A percentile compares a stretch with the other conserved stretches of the same genome.
phyloP scores from a whole-genome alignment of 2,797 vertebrate species.

The Zenarchopterus dispar region DNA sequence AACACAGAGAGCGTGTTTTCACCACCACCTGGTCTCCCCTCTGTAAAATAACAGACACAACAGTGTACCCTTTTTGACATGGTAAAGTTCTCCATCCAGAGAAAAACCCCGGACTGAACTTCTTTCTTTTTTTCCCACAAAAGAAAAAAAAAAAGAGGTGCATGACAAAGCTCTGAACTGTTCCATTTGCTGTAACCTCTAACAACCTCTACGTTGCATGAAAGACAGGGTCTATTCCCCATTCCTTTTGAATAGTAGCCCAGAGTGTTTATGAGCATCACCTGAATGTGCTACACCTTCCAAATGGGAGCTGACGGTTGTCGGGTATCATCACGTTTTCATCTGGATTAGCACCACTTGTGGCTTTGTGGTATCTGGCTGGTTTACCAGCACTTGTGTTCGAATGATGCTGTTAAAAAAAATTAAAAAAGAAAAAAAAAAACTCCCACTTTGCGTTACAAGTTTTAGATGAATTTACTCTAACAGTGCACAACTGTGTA shows the following conservation, averaged over 20 bases:
- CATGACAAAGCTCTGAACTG: slow-evolving; percentile 19
- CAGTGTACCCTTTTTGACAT: slow-evolving; percentile 26
- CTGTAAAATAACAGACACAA: slow-evolving; percentile 35
- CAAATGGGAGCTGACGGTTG: slow-evolving; percentile 48
- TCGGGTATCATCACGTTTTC: slow-evolving; percentile 38
- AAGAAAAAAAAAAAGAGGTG: slow-evolving; percentile 1
- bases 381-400: too few relatives aligned
- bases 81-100: slow-evolving; percentile 34
- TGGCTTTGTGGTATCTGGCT: not conserved
- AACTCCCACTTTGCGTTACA: slow-evolving; percentile 17
- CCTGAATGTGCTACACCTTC: slow-evolving; percentile 35
- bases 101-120: slow-evolving; percentile 28
- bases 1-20: slow-evolving; percentile 37
- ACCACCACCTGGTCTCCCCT: slow-evolving; percentile 22
- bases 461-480: slow-evolving; percentile 30
- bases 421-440: slow-evolving; percentile 5
- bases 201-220: slow-evolving; percentile 8
- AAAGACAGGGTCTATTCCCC: slow-evolving; percentile 31
- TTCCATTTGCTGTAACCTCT: slow-evolving; percentile 29
- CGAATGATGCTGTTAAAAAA: not conserved
- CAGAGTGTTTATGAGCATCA: slow-evolving; percentile 47
- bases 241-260: slow-evolving; percentile 45
- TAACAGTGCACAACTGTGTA: slow-evolving; percentile 5
- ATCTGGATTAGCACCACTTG: slow-evolving; percentile 38
- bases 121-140: slow-evolving; percentile 5